Base-by-base conservation (phyloP, 2,113 vertebrate species). In the Brienomyrus longianalis region DNA sequence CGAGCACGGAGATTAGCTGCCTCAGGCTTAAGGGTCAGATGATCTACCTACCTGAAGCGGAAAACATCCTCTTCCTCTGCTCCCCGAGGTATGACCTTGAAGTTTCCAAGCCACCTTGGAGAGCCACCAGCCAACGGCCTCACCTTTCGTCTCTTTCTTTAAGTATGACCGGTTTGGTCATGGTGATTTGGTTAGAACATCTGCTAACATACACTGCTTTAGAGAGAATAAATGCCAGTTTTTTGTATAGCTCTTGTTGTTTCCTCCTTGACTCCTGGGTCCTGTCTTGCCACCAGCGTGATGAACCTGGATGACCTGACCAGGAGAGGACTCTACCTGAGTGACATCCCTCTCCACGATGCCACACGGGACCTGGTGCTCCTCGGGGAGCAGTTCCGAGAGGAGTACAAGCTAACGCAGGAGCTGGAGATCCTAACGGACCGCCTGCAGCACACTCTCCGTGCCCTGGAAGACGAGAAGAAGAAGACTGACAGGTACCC, bases 231-330 rank as follows among this genome's bases (percentile, higher is more conserved):
- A 85, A 85, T 50, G 3, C 47, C 23, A 85, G 83, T 1, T 39
- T 83, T 83, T 50, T 27, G 39, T 19, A 47, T 5, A 21, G 19
- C 19, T 45, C 19, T 21, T 6, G 15, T 5, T 48, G 19, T 51
- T 50, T 27, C 11, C 23, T 39, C 3, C 43, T 85, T 50, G 83
- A 50, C 45, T 48, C 27, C 66, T 54, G 66, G 17, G 48, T 31
- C 43, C 47, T 45, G 9, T 90, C 11, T 86, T 43, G 56, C 59
- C 92, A 99, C 59, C 92, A 99, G 98, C 92, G 98, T 99, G 50
- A 99, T 99, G 98, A 99, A 99, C 93, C 95, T 99, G 94, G 98
- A 99, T 51, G 98, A 99, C 92, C 95, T 99, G 91, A 99, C 98
- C 0, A 95, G 98, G 91, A 95, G 98, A 92, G 98, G 98, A 6